Evolutionary conservation across 2,113 vertebrate genomes (phyloP).

Genomic region (Cyprinus carpio): DNA sequence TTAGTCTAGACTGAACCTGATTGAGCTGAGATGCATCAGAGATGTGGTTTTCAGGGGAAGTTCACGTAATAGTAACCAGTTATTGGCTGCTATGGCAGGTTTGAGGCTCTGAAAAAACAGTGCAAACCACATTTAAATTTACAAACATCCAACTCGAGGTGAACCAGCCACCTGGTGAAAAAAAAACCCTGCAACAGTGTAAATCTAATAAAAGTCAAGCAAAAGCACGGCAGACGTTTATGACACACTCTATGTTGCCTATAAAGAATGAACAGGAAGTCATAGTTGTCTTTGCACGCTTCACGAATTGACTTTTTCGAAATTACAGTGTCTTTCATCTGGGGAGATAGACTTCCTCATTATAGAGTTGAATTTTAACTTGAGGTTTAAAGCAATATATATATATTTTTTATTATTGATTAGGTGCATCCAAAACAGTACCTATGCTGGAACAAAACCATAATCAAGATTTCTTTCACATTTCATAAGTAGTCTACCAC

Average conservation of each 20-base stretch:
- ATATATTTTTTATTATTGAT: neutral
- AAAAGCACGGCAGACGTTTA: neutral
- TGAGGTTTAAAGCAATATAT: neutral
- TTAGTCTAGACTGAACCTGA: neutral
- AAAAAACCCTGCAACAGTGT: neutral
- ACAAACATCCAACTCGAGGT: neutral
- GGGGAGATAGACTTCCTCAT: neutral
- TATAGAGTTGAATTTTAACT: neutral
- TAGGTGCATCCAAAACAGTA: neutral
- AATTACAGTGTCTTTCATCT: neutral
- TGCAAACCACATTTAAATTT: neutral
- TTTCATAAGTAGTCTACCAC: neutral
- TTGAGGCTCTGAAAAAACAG: neutral
- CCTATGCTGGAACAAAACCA: neutral
- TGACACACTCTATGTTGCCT: neutral
- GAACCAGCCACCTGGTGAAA: neutral
- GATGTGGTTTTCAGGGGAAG: neutral
- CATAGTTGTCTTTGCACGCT: neutral
- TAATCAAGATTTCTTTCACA: neutral
- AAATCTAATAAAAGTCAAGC: neutral
- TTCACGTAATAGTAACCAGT: neutral
- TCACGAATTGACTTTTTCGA: neutral
- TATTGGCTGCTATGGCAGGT: neutral
- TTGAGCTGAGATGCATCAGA: neutral
- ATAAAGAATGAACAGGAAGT: conserved; percentile 16